phyloP scores from a whole-genome alignment of 1,140 invertebrate species.

The Arctopsyche grandis region DNA sequence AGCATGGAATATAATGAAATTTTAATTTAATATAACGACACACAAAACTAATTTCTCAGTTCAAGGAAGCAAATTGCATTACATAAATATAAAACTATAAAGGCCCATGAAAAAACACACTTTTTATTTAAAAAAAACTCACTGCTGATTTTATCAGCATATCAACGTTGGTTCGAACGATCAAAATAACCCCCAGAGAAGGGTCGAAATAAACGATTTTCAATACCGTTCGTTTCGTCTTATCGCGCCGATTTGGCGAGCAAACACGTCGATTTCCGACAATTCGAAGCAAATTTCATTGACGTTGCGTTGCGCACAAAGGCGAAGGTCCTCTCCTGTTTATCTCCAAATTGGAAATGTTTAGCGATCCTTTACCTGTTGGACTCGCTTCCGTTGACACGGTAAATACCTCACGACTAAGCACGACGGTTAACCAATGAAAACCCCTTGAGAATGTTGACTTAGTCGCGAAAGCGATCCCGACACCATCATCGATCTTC shows the following conservation, averaged over 20 bases:
- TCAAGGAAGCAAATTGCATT: too few relatives aligned
- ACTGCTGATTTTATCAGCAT: too few relatives aligned
- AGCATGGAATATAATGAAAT: too few relatives aligned
- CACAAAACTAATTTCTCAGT: too few relatives aligned
- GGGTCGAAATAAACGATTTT: neutral
- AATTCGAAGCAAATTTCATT: conserved; percentile 30
- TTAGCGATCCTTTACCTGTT: conserved; percentile 29
- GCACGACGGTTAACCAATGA: conserved; percentile 13
- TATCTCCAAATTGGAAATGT: conserved; percentile 32
- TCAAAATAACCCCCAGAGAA: too few relatives aligned
- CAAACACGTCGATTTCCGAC: conserved; percentile 23
- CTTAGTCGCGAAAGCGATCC: neutral
- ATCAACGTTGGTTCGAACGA: too few relatives aligned
- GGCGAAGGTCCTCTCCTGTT: neutral
- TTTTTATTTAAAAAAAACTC: too few relatives aligned
- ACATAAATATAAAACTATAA: too few relatives aligned
- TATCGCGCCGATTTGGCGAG: neutral
- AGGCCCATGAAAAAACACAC: too few relatives aligned
- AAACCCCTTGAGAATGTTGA: neutral
- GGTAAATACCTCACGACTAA: conserved; percentile 16
- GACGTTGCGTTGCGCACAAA: neutral
- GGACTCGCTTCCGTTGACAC: conserved; percentile 22
- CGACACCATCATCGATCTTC: too few relatives aligned
- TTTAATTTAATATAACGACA: too few relatives aligned
- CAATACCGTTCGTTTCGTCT: neutral